Conservation (phyloP, 2,888 invertebrate genomes). For the Nasonovia ribisnigri region DNA sequence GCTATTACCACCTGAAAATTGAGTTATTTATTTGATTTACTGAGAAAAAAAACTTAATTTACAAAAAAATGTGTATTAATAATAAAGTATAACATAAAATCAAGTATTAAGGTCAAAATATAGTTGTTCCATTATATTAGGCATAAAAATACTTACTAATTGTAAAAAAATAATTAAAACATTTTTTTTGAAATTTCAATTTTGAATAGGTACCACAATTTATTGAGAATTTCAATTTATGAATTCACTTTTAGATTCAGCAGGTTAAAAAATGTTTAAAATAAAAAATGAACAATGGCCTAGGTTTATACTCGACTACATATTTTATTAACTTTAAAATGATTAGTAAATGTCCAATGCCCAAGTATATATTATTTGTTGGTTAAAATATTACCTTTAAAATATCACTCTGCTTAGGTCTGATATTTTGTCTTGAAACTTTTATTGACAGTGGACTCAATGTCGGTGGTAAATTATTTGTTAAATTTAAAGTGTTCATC, state of each 20-base stretch:
- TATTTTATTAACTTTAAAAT: not conserved
- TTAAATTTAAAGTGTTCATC: conserved; percentile 29
- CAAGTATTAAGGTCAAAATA: not conserved
- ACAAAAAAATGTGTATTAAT: too few species aligned
- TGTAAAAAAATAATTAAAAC: not conserved
- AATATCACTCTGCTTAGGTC: conserved; percentile 70
- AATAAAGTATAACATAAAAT: not conserved
- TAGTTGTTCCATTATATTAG: not conserved
- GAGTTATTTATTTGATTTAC: too few species aligned
- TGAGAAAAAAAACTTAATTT: too few species aligned
- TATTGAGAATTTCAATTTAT: too few species aligned
- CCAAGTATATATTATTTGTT: not conserved
- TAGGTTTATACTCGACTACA: not conserved
- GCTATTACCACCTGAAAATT: too few species aligned
- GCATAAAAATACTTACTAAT: not conserved
- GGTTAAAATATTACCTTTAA: conserved; percentile 68
- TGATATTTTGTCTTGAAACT: conserved; percentile 63
- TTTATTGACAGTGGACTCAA: conserved; percentile 31
- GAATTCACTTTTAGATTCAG: not conserved
- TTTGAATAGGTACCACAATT: too few species aligned
- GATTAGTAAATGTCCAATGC: not conserved
- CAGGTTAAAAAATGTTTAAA: not conserved
- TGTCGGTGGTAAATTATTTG: conserved; percentile 9
- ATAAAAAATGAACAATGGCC: not conserved
- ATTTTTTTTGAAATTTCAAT: not conserved